Conservation (phyloP, 1,140 invertebrate species). For the Temnothorax longispinosus region DNA sequence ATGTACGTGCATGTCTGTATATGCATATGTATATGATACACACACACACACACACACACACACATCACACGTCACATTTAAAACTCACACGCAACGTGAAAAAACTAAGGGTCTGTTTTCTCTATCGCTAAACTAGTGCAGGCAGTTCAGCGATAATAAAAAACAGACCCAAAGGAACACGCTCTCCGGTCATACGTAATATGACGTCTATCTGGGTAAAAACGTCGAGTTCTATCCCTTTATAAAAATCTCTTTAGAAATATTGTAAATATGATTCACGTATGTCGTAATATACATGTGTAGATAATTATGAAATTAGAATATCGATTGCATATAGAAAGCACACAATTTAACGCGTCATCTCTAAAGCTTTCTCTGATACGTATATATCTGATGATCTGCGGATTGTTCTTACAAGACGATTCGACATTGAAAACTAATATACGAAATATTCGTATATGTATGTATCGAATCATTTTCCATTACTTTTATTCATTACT, state of each 20-base stretch:
- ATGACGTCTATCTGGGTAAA: background rate
- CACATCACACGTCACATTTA: constrained; percentile 25
- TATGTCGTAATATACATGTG: background rate
- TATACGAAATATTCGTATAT: no score
- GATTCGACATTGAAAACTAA: background rate
- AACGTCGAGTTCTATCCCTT: background rate
- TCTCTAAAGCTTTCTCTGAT: background rate
- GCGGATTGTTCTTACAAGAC: background rate
- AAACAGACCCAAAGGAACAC: background rate
- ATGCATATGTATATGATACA: no score
- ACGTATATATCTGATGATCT: background rate
- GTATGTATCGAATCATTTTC: background rate
- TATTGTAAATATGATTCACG: background rate
- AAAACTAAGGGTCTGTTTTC: no score
- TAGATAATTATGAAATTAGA: constrained; percentile 1
- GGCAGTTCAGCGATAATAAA: no score
- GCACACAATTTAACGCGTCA: background rate
- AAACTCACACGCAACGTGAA: constrained; percentile 28
- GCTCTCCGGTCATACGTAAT: no score
- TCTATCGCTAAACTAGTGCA: no score
- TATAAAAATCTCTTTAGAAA: background rate
- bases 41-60: no score
- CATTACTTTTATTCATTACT: constrained; percentile 6
- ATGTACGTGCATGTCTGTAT: no score
- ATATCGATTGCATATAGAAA: background rate